Conservation (phyloP, 2,888 invertebrate species). For the Athalia cordata region DNA sequence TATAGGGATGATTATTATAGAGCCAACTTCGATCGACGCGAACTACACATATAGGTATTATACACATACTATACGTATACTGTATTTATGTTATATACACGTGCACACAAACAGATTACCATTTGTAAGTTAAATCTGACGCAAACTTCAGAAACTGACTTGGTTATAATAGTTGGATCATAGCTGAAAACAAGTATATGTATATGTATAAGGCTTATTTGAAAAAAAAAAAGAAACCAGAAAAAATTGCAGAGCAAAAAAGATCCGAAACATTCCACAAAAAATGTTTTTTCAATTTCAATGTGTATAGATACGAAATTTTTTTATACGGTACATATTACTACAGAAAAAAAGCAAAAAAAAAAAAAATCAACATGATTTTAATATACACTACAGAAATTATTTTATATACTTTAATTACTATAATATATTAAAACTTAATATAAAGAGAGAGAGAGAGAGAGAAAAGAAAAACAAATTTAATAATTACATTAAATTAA, state of each 20-base stretch:
- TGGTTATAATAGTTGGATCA: neutral
- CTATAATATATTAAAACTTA: too few relatives aligned
- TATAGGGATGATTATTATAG: neutral
- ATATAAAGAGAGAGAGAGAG: slow-evolving; percentile 1
- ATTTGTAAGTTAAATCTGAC: neutral
- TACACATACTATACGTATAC: too few relatives aligned
- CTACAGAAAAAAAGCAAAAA: neutral
- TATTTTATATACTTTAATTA: neutral
- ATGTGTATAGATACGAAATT: neutral
- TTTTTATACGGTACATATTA: too few relatives aligned
- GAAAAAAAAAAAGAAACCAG: too few relatives aligned
- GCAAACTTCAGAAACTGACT: slow-evolving; percentile 2
- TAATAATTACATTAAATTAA: neutral
- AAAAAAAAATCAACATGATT: neutral
- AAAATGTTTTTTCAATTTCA: neutral
- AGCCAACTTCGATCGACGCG: too few relatives aligned
- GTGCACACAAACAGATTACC: too few relatives aligned
- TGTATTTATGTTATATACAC: too few relatives aligned
- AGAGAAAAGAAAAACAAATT: neutral
- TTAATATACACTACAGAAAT: neutral
- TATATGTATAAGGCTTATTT: neutral
- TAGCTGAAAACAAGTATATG: too few relatives aligned
- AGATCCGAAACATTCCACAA: too few relatives aligned
- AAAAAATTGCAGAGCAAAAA: too few relatives aligned
- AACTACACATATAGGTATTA: too few relatives aligned